Evolutionary conservation across 2,797 vertebrate species (phyloP).

Genomic region (Polyboroides typus): DNA sequence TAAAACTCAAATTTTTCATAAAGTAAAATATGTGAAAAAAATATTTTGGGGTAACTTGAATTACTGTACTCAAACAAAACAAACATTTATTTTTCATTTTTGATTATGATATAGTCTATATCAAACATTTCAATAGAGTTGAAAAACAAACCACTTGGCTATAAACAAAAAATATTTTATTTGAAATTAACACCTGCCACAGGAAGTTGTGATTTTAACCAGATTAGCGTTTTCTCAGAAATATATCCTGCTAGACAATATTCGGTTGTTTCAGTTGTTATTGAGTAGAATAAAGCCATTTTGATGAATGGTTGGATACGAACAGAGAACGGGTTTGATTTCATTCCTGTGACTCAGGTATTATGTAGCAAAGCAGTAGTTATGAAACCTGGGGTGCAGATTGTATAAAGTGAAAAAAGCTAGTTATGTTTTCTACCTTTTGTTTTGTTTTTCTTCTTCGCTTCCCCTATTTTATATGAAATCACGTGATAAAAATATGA

Average conservation of each 20-base stretch:
- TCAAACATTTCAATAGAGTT: background rate
- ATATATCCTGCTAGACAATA: background rate
- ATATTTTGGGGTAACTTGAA: background rate
- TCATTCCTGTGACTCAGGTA: background rate
- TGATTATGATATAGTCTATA: background rate
- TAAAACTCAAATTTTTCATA: background rate
- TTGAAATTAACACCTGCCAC: background rate
- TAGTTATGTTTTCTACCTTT: background rate
- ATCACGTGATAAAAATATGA: background rate
- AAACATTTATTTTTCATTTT: background rate
- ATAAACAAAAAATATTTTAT: background rate
- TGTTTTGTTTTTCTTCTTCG: background rate
- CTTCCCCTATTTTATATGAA: background rate
- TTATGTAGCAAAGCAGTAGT: background rate
- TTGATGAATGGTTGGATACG: background rate
- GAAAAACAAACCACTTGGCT: fast-evolving
- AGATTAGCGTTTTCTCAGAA: background rate
- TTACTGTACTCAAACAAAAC: background rate
- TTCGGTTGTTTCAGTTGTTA: background rate
- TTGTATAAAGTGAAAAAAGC: background rate
- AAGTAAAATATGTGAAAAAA: background rate
- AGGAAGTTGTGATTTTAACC: background rate
- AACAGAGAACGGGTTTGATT: background rate
- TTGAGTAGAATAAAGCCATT: background rate
- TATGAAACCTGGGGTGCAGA: background rate